Evolutionary conservation across 2,113 vertebrate genomes (phyloP).

Genomic region (Argyrosomus japonicus): DNA sequence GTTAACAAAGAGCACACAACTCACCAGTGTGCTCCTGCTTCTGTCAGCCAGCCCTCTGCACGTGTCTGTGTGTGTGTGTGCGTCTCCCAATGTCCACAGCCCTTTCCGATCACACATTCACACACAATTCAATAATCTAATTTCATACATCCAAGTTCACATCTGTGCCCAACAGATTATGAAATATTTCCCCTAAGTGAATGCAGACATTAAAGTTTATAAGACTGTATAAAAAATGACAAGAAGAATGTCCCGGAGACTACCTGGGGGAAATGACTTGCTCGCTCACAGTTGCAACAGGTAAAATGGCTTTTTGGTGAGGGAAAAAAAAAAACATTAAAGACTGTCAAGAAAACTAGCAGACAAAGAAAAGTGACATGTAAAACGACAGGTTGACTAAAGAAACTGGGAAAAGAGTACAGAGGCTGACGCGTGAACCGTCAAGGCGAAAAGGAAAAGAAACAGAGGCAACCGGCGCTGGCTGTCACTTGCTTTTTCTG

Average conservation of each 20-base stretch:
- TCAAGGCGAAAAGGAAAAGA: conserved; percentile 56
- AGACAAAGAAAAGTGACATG: conserved; percentile 61
- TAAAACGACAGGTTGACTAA: conserved; percentile 63
- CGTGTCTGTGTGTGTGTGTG: background rate
- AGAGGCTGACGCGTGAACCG: conserved; percentile 48
- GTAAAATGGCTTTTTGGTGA: conserved; percentile 49
- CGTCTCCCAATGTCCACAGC: background rate
- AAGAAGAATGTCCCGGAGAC: conserved; percentile 24
- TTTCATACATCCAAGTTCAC: conserved; percentile 24
- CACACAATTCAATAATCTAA: conserved; percentile 17
- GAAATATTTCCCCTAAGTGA: conserved; percentile 43
- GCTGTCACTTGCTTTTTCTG: conserved; percentile 59
- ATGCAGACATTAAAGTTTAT: conserved; percentile 42
- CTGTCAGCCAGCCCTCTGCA: conserved; percentile 28
- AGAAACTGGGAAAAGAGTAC: conserved; percentile 47
- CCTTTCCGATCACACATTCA: background rate
- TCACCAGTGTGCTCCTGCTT: conserved; percentile 27
- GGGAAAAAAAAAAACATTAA: conserved; percentile 25
- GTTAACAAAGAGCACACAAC: conserved; percentile 19
- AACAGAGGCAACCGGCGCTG: conserved; percentile 38
- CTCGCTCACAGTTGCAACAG: conserved; percentile 35
- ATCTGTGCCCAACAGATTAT: conserved; percentile 13
- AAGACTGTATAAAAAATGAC: conserved; percentile 38
- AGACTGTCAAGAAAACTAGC: conserved; percentile 56
- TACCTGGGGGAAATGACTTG: conserved; percentile 19